A percentile compares a stretch with the other conserved stretches of the same genome.
These are phyloP conservation scores for Papilio polytes DNA, from an alignment of 1,140 invertebrate genomes.

Conservation along the genomic window DNA sequence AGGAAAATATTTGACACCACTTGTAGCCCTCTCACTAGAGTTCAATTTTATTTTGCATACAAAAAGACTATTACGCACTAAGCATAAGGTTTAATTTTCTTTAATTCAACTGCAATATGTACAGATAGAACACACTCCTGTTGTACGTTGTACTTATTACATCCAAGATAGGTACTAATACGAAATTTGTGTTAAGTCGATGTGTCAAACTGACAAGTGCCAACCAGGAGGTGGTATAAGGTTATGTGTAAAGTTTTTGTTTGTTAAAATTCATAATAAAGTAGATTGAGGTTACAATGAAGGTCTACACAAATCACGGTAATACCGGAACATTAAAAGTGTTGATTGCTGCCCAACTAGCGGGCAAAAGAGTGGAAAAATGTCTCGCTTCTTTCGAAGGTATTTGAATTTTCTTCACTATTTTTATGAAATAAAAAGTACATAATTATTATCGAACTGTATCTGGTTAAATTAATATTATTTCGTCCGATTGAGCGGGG, in stretches of 20 bases:
- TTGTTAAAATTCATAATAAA: no score
- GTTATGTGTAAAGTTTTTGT: constrained; percentile 57
- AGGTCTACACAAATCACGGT: constrained; percentile 87
- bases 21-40: no score
- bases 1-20: no score
- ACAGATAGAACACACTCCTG: no score
- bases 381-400: constrained; percentile 84
- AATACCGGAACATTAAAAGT: constrained; percentile 90
- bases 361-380: constrained; percentile 83
- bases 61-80: no score
- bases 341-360: constrained; percentile 87
- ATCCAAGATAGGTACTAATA: no score
- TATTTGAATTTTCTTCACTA: constrained; percentile 59
- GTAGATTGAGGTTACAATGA: constrained; percentile 82
- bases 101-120: no score
- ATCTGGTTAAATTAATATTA: background rate
- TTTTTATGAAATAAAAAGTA: constrained; percentile 28
- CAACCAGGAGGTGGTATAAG: constrained; percentile 35
- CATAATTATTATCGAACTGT: background rate
- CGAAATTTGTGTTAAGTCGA: no score
- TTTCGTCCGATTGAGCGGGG: background rate
- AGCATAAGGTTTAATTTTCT: no score
- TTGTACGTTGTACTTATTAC: no score
- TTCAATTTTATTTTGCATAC: no score
- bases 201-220: no score